Evolutionary conservation across 2,797 vertebrate genomes (phyloP).

Genomic region (Tarsius wallacei): DNA sequence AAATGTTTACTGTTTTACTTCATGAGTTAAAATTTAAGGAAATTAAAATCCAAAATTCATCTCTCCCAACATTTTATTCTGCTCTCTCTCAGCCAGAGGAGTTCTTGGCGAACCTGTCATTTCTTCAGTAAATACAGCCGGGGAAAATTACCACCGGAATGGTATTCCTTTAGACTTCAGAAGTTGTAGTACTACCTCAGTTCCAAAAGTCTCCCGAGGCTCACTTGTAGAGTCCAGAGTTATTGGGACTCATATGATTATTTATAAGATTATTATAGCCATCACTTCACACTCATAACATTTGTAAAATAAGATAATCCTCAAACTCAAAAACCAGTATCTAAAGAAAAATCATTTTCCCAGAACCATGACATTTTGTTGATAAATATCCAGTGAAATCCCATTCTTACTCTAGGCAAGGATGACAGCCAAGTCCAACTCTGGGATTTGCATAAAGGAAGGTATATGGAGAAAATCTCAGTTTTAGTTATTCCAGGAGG

Average conservation of each 20-base stretch:
- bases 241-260: neutral
- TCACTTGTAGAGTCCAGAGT: neutral
- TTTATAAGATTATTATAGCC: neutral
- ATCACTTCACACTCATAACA: neutral
- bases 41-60: neutral
- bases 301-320: conserved; percentile 39
- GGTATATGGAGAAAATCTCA: neutral
- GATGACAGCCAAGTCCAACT: neutral
- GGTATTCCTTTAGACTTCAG: neutral
- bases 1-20: neutral
- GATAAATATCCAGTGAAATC: neutral
- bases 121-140: neutral
- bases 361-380: neutral
- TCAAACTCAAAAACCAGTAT: neutral
- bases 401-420: neutral
- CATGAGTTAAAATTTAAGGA: neutral
- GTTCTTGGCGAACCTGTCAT: neutral
- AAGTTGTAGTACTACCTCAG: neutral
- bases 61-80: neutral
- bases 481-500: neutral
- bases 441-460: neutral
- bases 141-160: neutral
- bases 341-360: neutral
- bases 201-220: neutral
- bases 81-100: neutral